These are phyloP conservation scores for Nannobrachium achirus DNA, from an alignment of 2,113 vertebrate genomes.

Conservation along the genomic window DNA sequence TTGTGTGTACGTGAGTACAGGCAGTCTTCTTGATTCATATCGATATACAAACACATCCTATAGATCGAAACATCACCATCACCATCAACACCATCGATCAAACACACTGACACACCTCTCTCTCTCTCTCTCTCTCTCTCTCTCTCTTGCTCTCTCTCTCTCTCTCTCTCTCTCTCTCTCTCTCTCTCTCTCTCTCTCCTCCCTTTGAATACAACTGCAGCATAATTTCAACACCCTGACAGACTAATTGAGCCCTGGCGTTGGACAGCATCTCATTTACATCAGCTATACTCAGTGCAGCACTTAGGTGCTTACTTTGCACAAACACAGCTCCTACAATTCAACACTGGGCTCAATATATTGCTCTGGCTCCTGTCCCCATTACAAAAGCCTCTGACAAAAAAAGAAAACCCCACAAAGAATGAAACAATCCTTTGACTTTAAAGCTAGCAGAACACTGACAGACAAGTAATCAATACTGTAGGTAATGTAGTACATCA, in stretches of 20 bases:
- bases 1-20: neutral
- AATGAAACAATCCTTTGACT: conserved; percentile 12
- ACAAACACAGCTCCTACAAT: conserved; percentile 26
- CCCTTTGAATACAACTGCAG: conserved; percentile 17
- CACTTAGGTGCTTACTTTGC: conserved; percentile 29
- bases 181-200: neutral
- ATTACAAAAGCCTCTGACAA: conserved; percentile 18
- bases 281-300: conserved; percentile 23
- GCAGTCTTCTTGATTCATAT: neutral
- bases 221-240: conserved; percentile 2
- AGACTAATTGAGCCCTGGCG: conserved; percentile 43
- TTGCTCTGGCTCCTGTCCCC: conserved; percentile 5
- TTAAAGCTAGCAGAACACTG: conserved; percentile 29
- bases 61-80: neutral
- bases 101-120: conserved; percentile 6
- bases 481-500: conserved; percentile 48
- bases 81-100: conserved; percentile 18
- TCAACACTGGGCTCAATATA: conserved; percentile 11
- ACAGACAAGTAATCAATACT: conserved; percentile 54
- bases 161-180: too few relatives aligned
- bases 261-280: conserved; percentile 19
- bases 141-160: neutral
- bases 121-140: conserved; percentile 11
- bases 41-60: conserved; percentile 5
- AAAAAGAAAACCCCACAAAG: neutral